These are phyloP conservation scores for Nerophis ophidion DNA, from an alignment of 2,113 vertebrate genomes.

Conservation along the genomic window DNA sequence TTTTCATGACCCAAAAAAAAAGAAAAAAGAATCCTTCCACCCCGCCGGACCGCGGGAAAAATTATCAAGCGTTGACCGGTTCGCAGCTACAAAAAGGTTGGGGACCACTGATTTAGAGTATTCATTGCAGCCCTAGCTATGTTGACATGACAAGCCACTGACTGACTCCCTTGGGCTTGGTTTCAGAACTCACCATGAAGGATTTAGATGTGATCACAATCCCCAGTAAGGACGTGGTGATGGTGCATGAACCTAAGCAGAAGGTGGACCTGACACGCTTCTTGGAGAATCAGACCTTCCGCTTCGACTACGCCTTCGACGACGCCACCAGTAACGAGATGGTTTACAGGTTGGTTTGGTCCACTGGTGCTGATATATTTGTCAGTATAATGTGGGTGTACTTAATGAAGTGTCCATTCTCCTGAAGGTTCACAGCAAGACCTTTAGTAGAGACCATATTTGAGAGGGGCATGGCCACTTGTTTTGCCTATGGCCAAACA, in stretches of 20 bases:
- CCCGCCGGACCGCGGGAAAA: too few relatives aligned
- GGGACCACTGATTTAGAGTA: too few relatives aligned
- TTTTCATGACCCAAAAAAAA: too few relatives aligned
- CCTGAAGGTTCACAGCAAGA: constrained; percentile 88
- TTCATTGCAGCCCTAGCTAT: too few relatives aligned
- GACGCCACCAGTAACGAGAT: constrained; percentile 94
- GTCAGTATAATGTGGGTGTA: not conserved
- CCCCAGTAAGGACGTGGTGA: constrained; percentile 97
- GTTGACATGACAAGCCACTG: not conserved
- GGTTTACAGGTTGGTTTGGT: constrained; percentile 85
- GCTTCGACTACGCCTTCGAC: constrained; percentile 97
- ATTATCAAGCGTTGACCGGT: too few relatives aligned
- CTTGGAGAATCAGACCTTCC: constrained; percentile 99
- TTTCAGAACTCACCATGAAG: constrained; percentile 83
- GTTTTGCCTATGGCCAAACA: constrained; percentile 97
- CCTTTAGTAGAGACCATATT: constrained; percentile 97
- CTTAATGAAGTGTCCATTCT: not conserved
- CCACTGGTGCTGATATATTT: not conserved
- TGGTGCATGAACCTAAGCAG: constrained; percentile 98
- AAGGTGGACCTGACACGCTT: constrained; percentile 96
- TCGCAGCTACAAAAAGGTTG: too few relatives aligned
- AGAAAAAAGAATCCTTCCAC: too few relatives aligned
- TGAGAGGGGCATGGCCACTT: constrained; percentile 97
- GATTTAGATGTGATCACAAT: constrained; percentile 98
- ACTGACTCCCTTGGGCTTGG: constrained; percentile 2